A percentile compares a stretch with the other conserved stretches of the same genome.
Evolutionary conservation across 2,888 invertebrate species (phyloP).

Genomic region (Caenorhabditis macrosperma): DNA sequence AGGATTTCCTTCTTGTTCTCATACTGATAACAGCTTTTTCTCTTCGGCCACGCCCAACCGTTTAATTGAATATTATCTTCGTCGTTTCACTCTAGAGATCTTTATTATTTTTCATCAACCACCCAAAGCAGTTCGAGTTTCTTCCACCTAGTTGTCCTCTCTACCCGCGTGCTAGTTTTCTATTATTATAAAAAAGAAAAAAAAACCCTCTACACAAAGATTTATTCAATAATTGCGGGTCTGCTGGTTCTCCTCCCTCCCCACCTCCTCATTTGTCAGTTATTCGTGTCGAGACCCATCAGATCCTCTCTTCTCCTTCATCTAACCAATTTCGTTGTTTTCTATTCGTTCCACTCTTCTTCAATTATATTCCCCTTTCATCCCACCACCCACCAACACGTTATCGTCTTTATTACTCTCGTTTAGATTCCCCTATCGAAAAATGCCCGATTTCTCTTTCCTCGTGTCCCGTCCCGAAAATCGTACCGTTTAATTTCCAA

Average conservation of each 20-base stretch:
- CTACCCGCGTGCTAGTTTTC: slow-evolving; percentile 33
- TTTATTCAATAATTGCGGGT: no score
- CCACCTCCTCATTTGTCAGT: not conserved
- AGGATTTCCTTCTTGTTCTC: slow-evolving; percentile 25
- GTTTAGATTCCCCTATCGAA: slow-evolving; percentile 5
- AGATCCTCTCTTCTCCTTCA: not conserved
- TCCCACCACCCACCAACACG: not conserved
- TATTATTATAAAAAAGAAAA: not conserved
- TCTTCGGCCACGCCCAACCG: not conserved
- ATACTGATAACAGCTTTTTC: slow-evolving; percentile 39
- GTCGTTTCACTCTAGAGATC: not conserved
- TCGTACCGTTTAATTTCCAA: no score
- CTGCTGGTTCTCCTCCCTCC: no score
- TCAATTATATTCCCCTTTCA: not conserved
- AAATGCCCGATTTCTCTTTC: not conserved
- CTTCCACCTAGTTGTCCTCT: not conserved
- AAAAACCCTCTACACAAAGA: slow-evolving; percentile 9
- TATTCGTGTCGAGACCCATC: no score
- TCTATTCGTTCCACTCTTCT: not conserved
- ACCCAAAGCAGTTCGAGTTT: no score
- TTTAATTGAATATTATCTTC: slow-evolving; percentile 6
- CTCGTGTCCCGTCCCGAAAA: no score
- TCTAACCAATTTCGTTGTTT: slow-evolving; percentile 46
- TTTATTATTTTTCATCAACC: not conserved
- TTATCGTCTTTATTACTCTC: slow-evolving; percentile 25